Evolutionary conservation across 1,140 invertebrate genomes (phyloP).

Genomic region (Parasteatoda tepidariorum): DNA sequence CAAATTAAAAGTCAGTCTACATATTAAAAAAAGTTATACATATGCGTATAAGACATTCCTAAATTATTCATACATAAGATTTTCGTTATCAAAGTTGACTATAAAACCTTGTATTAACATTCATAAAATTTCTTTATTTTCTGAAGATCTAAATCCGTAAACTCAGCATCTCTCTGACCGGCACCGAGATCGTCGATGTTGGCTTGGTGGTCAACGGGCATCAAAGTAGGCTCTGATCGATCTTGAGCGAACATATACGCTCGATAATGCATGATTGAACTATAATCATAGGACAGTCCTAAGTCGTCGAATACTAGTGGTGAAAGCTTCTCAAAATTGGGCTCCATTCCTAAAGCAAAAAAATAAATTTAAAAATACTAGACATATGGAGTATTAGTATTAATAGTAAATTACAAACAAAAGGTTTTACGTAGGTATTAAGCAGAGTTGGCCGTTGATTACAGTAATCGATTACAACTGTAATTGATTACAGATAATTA

Average conservation of each 20-base stretch:
- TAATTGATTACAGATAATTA: no score
- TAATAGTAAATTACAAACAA: no score
- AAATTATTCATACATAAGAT: not conserved
- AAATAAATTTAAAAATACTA: not conserved
- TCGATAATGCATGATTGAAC: conserved; percentile 73
- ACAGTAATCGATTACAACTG: no score
- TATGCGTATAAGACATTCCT: no score
- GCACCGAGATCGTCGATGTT: not conserved
- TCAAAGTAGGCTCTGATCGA: conserved; percentile 71
- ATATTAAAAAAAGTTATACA: not conserved
- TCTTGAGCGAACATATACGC: conserved; percentile 72
- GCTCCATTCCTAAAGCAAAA: conserved; percentile 66
- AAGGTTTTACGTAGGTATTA: no score
- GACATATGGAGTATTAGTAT: no score
- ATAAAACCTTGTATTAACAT: no score
- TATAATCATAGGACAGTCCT: conserved; percentile 72
- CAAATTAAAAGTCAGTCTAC: no score
- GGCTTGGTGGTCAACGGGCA: conserved; percentile 63
- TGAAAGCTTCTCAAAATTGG: conserved; percentile 71
- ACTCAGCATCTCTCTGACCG: conserved; percentile 19
- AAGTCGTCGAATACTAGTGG: conserved; percentile 68
- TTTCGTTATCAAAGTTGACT: not conserved
- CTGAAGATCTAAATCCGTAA: conserved; percentile 30
- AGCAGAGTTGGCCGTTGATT: no score
- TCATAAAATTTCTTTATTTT: conserved; percentile 55